A percentile compares a stretch with the other conserved stretches of the same genome.
Conservation (phyloP, 2,113 vertebrate genomes). For the Embiotoca jacksoni region DNA sequence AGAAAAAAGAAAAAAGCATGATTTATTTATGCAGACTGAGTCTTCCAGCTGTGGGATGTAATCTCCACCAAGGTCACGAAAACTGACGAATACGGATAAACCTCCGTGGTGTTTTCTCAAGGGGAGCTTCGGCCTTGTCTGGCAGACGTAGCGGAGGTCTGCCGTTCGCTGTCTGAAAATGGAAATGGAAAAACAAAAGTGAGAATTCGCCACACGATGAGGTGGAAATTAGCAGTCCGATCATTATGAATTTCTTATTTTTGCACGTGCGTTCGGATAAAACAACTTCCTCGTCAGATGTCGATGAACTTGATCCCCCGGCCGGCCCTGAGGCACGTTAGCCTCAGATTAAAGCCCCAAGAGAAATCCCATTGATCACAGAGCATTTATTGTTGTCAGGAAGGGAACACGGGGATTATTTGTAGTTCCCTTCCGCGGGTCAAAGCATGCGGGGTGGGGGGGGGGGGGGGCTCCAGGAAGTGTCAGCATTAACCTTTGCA, state of each 20-base stretch:
- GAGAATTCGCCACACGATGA: too few relatives aligned
- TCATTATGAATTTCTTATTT: too few relatives aligned
- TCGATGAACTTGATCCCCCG: slow-evolving; percentile 69
- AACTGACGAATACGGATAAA: background rate
- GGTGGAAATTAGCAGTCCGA: too few relatives aligned
- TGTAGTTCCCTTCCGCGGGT: slow-evolving; percentile 49
- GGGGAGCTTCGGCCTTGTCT: background rate
- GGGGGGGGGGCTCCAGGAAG: slow-evolving; percentile 59
- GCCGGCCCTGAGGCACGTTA: slow-evolving; percentile 54
- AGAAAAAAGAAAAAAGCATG: too few relatives aligned
- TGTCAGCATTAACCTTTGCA: slow-evolving; percentile 63
- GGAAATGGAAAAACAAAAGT: too few relatives aligned
- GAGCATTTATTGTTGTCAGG: slow-evolving; percentile 67
- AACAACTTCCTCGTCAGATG: slow-evolving; percentile 53
- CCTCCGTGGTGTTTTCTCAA: background rate
- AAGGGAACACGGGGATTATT: slow-evolving; percentile 73
- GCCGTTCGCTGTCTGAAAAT: background rate
- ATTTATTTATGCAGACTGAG: too few relatives aligned
- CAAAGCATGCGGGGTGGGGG: slow-evolving; percentile 24
- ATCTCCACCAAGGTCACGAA: background rate
- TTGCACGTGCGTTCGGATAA: background rate
- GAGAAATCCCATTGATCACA: slow-evolving; percentile 75
- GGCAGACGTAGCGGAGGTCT: background rate
- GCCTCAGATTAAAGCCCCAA: slow-evolving; percentile 61
- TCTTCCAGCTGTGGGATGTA: background rate